A percentile compares a stretch with the other conserved stretches of the same genome.
phyloP scores from a whole-genome alignment of 2,888 invertebrate species.

The Sicus ferrugineus region DNA sequence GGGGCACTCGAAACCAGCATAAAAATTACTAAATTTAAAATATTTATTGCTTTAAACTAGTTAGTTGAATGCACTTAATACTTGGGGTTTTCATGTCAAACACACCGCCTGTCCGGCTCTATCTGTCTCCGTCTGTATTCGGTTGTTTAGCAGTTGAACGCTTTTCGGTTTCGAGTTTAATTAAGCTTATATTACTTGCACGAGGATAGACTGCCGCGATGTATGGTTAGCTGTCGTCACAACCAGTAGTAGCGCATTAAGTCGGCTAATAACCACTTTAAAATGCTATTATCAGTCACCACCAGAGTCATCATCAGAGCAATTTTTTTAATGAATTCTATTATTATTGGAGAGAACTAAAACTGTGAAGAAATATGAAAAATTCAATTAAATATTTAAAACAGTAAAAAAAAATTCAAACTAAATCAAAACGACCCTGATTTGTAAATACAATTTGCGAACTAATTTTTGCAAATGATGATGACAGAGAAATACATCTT shows the following conservation, averaged over 20 bases:
- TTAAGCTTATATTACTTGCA: constrained; percentile 14
- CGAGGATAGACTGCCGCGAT: background rate
- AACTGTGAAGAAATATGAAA: too few species aligned
- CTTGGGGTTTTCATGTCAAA: background rate
- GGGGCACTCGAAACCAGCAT: constrained; percentile 7
- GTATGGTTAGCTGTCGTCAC: background rate
- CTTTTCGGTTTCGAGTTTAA: constrained; percentile 21
- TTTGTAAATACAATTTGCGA: too few species aligned
- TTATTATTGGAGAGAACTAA: background rate
- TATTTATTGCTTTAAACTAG: background rate
- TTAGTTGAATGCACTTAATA: constrained; percentile 5
- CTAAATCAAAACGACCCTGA: background rate
- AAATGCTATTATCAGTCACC: constrained; percentile 15
- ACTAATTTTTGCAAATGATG: too few species aligned
- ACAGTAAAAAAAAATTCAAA: background rate
- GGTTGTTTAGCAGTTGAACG: background rate
- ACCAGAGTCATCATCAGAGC: background rate
- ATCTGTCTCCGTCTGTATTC: background rate
- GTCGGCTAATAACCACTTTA: constrained; percentile 14
- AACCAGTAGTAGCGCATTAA: background rate
- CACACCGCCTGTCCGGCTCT: background rate
- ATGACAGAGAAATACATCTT: too few species aligned
- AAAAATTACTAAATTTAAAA: constrained; percentile 12
- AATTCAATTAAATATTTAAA: background rate
- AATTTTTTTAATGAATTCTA: constrained; percentile 2